Percentiles rank a stretch among this genome's conserved stretches.
Evolutionary conservation across 2,888 invertebrate genomes (phyloP).

Genomic region (Fragum whitleyi): DNA sequence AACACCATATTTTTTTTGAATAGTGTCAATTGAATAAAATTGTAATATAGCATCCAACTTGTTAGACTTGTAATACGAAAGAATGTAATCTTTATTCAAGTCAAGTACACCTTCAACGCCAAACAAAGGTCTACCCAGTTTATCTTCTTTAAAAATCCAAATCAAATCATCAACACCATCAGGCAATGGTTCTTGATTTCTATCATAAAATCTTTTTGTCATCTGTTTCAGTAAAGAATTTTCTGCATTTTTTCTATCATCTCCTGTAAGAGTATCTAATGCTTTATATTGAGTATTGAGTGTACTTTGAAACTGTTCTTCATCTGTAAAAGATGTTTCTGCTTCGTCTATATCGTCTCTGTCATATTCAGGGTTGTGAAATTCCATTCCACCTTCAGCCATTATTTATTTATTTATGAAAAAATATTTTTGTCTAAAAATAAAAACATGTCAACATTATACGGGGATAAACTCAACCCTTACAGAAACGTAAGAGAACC

Average conservation of each 20-base stretch:
- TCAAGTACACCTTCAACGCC: conserved; percentile 27
- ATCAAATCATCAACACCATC: not conserved
- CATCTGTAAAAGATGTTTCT: conserved; percentile 44
- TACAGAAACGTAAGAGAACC: conserved; percentile 16
- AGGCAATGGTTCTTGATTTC: conserved; percentile 37
- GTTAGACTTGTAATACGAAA: conserved; percentile 46
- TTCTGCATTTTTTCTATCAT: conserved; percentile 27
- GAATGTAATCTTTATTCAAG: conserved; percentile 24
- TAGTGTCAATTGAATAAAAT: conserved; percentile 42
- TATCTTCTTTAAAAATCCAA: conserved; percentile 28
- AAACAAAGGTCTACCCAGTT: conserved; percentile 36
- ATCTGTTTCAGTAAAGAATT: conserved; percentile 33
- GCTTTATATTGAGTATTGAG: conserved; percentile 38
- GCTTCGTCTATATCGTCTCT: conserved; percentile 33
- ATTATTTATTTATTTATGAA: conserved; percentile 36
- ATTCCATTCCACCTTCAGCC: conserved; percentile 44
- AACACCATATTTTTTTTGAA: conserved; percentile 45
- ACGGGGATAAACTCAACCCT: conserved; percentile 36
- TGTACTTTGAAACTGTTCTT: conserved; percentile 45
- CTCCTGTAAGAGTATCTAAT: conserved; percentile 36
- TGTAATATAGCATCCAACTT: too few species aligned
- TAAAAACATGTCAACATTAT: conserved; percentile 26
- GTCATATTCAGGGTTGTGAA: conserved; percentile 44
- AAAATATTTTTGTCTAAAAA: not conserved
- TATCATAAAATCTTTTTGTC: conserved; percentile 45